Conservation (phyloP, 2,797 vertebrate species). For the Cossypha heuglini region DNA sequence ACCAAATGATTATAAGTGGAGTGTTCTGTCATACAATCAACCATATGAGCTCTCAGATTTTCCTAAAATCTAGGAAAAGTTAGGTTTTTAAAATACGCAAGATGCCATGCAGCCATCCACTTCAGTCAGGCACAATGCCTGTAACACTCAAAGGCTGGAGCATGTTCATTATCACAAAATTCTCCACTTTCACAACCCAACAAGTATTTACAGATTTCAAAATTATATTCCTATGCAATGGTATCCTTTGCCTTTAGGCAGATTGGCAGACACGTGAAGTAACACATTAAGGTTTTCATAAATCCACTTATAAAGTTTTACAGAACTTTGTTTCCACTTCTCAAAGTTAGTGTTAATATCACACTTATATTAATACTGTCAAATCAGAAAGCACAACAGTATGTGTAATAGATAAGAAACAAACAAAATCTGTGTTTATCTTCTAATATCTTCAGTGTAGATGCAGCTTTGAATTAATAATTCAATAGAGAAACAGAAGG, state of each 20-base stretch:
- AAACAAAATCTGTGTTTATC: background rate
- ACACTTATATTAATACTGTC: background rate
- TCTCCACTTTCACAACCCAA: background rate
- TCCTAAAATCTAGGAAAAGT: background rate
- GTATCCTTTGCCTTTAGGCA: background rate
- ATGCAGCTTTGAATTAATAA: background rate
- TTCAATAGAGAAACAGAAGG: background rate
- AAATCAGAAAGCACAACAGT: background rate
- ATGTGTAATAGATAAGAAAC: background rate
- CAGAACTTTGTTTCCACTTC: background rate
- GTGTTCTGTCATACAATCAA: background rate
- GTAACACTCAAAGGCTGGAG: background rate
- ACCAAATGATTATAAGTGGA: background rate
- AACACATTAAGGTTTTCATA: background rate
- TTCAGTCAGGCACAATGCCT: background rate
- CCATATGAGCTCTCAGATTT: background rate
- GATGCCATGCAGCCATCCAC: background rate
- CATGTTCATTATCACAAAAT: background rate
- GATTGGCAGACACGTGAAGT: background rate
- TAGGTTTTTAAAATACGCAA: background rate
- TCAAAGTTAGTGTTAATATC: background rate
- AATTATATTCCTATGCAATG: background rate
- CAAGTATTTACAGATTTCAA: background rate
- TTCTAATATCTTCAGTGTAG: background rate
- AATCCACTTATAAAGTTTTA: background rate